phyloP scores from a whole-genome alignment of 2,888 invertebrate species.

The Sepiola atlantica region DNA sequence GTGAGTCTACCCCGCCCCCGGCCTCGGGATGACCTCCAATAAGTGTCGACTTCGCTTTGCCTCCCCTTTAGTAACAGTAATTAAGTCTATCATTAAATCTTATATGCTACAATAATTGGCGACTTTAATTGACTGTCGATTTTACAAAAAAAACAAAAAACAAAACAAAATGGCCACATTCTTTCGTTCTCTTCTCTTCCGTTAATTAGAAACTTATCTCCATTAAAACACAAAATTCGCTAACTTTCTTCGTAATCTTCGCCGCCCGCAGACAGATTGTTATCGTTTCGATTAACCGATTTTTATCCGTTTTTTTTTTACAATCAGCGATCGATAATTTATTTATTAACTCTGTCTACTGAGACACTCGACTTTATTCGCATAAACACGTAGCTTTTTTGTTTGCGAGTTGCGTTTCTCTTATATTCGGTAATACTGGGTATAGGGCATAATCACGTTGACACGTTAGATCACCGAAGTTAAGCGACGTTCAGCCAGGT shows the following conservation, averaged over 20 bases:
- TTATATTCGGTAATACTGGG: too few species aligned
- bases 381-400: not conserved
- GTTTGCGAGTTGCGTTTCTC: too few species aligned
- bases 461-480: too few species aligned
- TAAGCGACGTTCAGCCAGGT: too few species aligned
- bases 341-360: too few species aligned
- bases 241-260: not conserved
- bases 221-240: not conserved
- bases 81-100: not conserved
- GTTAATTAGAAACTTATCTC: not conserved
- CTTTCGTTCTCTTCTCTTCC: not conserved
- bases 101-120: not conserved
- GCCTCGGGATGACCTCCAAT: not conserved
- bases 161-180: not conserved
- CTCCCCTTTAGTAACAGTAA: not conserved
- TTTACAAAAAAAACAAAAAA: too few species aligned
- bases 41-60: not conserved
- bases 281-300: too few species aligned
- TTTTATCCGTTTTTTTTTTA: too few species aligned
- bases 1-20: not conserved
- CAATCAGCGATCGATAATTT: too few species aligned
- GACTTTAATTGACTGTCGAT: not conserved
- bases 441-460: too few species aligned
- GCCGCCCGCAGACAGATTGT: too few species aligned
- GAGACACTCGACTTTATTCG: not conserved